A percentile compares a stretch with the other conserved stretches of the same genome.
Conservation (phyloP, 1,140 invertebrate species). For the Drosophila nannoptera region DNA sequence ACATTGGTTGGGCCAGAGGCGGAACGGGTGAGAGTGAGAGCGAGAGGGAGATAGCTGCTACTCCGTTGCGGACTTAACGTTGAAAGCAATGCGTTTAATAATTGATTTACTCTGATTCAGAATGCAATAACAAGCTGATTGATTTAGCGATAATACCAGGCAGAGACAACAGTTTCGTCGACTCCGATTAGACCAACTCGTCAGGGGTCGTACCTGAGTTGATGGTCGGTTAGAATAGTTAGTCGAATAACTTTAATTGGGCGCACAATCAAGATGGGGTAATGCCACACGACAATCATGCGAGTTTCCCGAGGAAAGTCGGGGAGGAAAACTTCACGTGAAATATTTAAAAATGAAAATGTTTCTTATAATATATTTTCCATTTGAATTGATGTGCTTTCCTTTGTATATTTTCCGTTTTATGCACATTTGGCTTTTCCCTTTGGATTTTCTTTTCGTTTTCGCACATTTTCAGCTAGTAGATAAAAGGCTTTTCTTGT, state of each 20-base stretch:
- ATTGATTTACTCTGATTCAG: constrained; percentile 49
- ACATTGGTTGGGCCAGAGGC: constrained; percentile 39
- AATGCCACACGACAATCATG: too few species aligned
- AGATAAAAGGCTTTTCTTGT: too few species aligned
- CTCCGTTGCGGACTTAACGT: constrained; percentile 25
- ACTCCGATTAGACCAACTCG: constrained; percentile 16
- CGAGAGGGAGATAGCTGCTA: not conserved
- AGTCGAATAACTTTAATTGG: constrained; percentile 12
- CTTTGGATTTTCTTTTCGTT: too few species aligned
- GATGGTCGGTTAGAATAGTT: constrained; percentile 1
- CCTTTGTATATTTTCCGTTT: too few species aligned
- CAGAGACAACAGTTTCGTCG: constrained; percentile 20
- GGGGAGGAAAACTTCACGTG: too few species aligned
- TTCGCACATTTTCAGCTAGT: too few species aligned
- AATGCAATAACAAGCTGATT: constrained; percentile 70
- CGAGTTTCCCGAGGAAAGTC: too few species aligned
- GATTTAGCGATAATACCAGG: constrained; percentile 49
- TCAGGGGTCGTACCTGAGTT: not conserved
- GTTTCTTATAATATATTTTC: too few species aligned
- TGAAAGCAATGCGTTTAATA: constrained; percentile 54
- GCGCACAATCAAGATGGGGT: too few species aligned
- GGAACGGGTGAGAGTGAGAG: constrained; percentile 13
- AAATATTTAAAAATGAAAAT: too few species aligned
- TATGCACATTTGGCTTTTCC: too few species aligned
- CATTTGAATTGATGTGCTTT: too few species aligned